These are phyloP conservation scores for Notiomystis cincta DNA, from an alignment of 2,113 vertebrate genomes.

Conservation along the genomic window DNA sequence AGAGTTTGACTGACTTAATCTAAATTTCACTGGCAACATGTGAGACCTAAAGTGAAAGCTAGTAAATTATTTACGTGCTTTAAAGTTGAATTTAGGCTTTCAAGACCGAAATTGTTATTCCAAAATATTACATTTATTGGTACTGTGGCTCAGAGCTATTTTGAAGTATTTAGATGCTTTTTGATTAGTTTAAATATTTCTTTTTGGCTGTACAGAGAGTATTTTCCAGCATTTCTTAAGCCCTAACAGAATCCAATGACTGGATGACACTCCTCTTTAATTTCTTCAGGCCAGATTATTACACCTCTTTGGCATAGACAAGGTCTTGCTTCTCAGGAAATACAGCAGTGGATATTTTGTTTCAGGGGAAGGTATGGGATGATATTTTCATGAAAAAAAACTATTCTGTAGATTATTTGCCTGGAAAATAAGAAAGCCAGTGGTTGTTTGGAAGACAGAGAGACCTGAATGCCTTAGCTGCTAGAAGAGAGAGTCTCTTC, in stretches of 20 bases:
- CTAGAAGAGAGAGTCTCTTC: not conserved
- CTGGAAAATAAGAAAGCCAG: not conserved
- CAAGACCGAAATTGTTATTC: not conserved
- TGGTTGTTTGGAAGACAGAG: not conserved
- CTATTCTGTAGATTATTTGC: not conserved
- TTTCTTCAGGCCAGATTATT: not conserved
- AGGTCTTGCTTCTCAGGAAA: not conserved
- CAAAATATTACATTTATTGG: not conserved
- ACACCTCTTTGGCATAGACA: rapidly evolving
- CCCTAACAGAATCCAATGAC: not conserved
- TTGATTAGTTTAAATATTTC: not conserved
- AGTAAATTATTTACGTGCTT: not conserved
- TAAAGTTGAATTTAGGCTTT: not conserved
- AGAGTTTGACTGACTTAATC: not conserved
- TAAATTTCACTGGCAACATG: not conserved
- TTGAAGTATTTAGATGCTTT: not conserved
- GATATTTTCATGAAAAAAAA: not conserved
- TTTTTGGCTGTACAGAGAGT: not conserved
- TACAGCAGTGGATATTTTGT: not conserved
- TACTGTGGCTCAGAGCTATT: not conserved
- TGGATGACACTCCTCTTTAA: not conserved
- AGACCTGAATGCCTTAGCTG: not conserved
- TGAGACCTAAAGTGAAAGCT: not conserved
- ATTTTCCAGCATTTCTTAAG: not conserved
- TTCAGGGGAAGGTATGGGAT: not conserved